Conservation (phyloP, 2,888 invertebrate species). For the Drosophila mettleri region DNA sequence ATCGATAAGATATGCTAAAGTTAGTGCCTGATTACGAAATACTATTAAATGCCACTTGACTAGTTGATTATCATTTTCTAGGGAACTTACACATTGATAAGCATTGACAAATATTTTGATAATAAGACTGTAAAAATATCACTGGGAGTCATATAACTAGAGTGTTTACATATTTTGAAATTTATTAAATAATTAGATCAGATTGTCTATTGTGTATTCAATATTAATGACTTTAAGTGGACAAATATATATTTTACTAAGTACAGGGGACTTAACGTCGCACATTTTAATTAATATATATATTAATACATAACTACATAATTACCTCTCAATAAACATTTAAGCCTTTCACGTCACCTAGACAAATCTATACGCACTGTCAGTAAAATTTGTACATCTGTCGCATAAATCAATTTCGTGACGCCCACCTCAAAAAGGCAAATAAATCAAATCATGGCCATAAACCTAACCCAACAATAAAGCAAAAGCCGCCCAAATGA, state of each 20-base stretch:
- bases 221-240: background rate
- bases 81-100: background rate
- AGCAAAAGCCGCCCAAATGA: slow-evolving; percentile 32
- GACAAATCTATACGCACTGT: background rate
- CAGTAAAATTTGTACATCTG: slow-evolving; percentile 3
- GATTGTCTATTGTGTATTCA: too few species aligned
- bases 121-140: background rate
- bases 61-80: background rate
- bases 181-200: too few species aligned
- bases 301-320: too few species aligned
- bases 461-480: slow-evolving; percentile 39
- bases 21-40: background rate
- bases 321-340: background rate
- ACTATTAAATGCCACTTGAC: background rate
- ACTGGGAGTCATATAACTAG: background rate
- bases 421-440: slow-evolving; percentile 31
- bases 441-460: slow-evolving; percentile 56
- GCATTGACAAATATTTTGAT: background rate
- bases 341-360: background rate
- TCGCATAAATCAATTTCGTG: slow-evolving; percentile 42
- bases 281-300: background rate
- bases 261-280: background rate
- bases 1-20: slow-evolving; percentile 10
- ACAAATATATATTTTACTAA: background rate
- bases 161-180: too few species aligned